A percentile compares a stretch with the other conserved stretches of the same genome.
Evolutionary conservation across 2,797 vertebrate species (phyloP).

Genomic region (Apogon hyalosoma): DNA sequence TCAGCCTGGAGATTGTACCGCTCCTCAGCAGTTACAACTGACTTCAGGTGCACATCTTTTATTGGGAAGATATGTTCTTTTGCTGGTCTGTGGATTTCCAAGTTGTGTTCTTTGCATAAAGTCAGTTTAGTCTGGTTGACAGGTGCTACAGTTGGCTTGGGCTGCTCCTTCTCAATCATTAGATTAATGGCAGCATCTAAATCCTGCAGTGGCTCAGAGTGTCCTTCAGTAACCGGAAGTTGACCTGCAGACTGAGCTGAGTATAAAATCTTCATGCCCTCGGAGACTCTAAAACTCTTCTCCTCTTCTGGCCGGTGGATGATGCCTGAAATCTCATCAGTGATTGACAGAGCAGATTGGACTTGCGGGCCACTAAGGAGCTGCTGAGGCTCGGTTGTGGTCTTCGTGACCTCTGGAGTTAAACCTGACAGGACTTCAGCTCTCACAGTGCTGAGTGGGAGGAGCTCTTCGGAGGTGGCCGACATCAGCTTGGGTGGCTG

Average conservation of each 20-base stretch:
- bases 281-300: constrained; percentile 73
- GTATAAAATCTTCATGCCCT: constrained; percentile 81
- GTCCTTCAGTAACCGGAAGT: constrained; percentile 68
- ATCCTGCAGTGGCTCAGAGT: constrained; percentile 61
- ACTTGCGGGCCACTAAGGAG: constrained; percentile 69
- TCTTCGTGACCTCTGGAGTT: constrained; percentile 43
- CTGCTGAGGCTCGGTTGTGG: constrained; percentile 68
- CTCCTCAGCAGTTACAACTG: constrained; percentile 79
- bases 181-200: constrained; percentile 57
- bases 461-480: constrained; percentile 77
- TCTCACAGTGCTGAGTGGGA: constrained; percentile 69
- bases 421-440: constrained; percentile 50
- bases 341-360: constrained; percentile 63
- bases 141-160: constrained; percentile 61
- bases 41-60: constrained; percentile 74
- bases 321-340: constrained; percentile 64
- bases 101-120: constrained; percentile 72
- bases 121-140: constrained; percentile 67
- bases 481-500: constrained; percentile 69
- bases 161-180: constrained; percentile 54
- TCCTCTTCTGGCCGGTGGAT: constrained; percentile 67
- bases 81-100: constrained; percentile 61
- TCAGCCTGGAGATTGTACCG: constrained; percentile 76
- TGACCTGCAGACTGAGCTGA: constrained; percentile 73
- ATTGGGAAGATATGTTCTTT: constrained; percentile 59